Base-by-base conservation (phyloP, 2,113 vertebrate genomes). In the Petrocephalus microphthalmus region DNA sequence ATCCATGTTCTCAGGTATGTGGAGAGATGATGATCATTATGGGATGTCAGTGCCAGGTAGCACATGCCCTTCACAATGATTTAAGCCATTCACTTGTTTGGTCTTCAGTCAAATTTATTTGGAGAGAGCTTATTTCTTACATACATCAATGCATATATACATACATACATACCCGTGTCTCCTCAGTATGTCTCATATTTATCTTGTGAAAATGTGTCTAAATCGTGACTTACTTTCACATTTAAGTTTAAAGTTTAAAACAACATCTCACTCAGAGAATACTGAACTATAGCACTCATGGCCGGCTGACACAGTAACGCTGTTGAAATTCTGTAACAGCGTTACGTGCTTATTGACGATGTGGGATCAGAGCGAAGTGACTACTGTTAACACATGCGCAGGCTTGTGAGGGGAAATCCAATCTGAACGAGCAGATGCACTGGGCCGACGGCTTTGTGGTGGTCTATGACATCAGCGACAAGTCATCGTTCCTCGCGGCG, bases 371-470 rank as follows among this genome's bases (percentile, higher is more conserved):
- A 13, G 49, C 13, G 11, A 53, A 53, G 6, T 57, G 15, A 37
- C 6, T 6, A 45, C 42, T 87, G 13, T 64, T 87, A 8, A 78
- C 51, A 20, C 81, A 20, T 89, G 92, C 93, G 33, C 92, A 97
- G 95, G 89, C 92, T 0, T 94, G 94, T 88, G 95, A 88, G 45
- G 93, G 95, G 37, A 97, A 95, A 90, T 93, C 94, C 7, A 93
- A 94, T 53, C 92, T 97, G 60, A 92, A 92, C 0, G 94, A 96
- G 0, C 95, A 97, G 89, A 95, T 97, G 42, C 96, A 95, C 7
- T 97, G 97, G 96, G 97, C 97, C 2, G 96, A 98, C 13, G 97
- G 96, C 2, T 97, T 98, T 88, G 91, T 98, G 78, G 92, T 98
- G 25, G 95, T 98, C 51, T 98, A 97, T 0, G 97, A 97, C 92